Evolutionary conservation across 2,888 invertebrate genomes (phyloP).

Genomic region (Amphipyra berbera): DNA sequence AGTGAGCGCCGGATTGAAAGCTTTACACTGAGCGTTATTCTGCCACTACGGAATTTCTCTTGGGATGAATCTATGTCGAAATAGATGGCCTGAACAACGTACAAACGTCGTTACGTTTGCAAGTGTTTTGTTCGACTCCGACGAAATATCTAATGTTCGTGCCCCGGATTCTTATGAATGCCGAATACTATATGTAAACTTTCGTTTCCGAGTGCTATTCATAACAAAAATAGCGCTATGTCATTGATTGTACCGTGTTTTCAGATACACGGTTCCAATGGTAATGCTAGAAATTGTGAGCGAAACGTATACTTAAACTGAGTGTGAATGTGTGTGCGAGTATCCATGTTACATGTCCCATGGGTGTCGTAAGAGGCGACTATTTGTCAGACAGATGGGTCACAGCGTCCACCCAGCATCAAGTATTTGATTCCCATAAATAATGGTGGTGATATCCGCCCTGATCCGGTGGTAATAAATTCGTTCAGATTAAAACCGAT

Average conservation of each 20-base stretch:
- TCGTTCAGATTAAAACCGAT: too few relatives aligned
- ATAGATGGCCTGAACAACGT: conserved; percentile 68
- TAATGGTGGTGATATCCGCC: neutral
- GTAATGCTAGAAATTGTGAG: neutral
- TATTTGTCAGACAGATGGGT: conserved; percentile 9
- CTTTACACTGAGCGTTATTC: conserved; percentile 65
- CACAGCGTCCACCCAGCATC: neutral
- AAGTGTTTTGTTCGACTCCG: conserved; percentile 58
- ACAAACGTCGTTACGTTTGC: conserved; percentile 71
- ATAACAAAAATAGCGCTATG: conserved; percentile 9
- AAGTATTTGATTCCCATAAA: neutral
- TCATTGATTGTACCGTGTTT: conserved; percentile 4
- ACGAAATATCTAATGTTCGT: conserved; percentile 64
- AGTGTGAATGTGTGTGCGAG: neutral
- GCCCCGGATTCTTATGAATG: conserved; percentile 51
- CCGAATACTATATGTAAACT: conserved; percentile 49
- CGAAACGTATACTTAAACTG: neutral
- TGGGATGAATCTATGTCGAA: conserved; percentile 70
- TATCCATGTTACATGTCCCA: neutral
- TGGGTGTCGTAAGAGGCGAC: conserved; percentile 11
- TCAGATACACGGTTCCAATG: conserved; percentile 1
- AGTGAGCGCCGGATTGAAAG: conserved; percentile 67
- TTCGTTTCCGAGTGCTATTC: conserved; percentile 31
- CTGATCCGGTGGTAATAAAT: too few relatives aligned
- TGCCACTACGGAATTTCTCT: conserved; percentile 70